Conservation (phyloP, 2,888 invertebrate species). For the Drosophila recens region DNA sequence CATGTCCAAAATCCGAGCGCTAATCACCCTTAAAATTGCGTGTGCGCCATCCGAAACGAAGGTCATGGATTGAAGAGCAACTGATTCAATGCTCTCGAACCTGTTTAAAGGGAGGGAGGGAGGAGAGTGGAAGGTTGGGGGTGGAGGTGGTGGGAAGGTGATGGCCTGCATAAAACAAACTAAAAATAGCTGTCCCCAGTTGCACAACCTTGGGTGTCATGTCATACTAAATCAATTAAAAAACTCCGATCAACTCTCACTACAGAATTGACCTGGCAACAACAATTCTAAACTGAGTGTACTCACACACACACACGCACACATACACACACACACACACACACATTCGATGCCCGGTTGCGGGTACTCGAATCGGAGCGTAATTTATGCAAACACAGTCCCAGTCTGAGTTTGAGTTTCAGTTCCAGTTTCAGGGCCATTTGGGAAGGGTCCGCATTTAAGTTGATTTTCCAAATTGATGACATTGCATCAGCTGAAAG, state of each 20-base stretch:
- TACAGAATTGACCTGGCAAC: slow-evolving; percentile 16
- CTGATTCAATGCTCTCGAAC: slow-evolving; percentile 23
- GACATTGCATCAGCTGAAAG: slow-evolving; percentile 68
- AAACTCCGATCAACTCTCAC: slow-evolving; percentile 25
- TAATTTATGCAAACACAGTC: slow-evolving; percentile 60
- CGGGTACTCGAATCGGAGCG: slow-evolving; percentile 20
- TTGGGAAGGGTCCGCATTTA: slow-evolving; percentile 32
- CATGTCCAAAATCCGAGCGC: slow-evolving; percentile 46
- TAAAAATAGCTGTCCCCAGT: slow-evolving; percentile 23
- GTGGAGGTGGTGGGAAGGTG: no score
- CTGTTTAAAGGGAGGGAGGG: slow-evolving; percentile 1
- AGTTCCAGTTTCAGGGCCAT: slow-evolving; percentile 2
- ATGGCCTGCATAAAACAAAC: slow-evolving; percentile 25
- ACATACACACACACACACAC: neutral
- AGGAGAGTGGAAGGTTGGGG: neutral
- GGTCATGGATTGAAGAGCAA: slow-evolving; percentile 53
- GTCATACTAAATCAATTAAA: slow-evolving; percentile 66
- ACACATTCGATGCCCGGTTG: slow-evolving; percentile 16
- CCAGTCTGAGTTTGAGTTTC: slow-evolving; percentile 1
- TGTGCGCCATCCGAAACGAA: slow-evolving; percentile 64
- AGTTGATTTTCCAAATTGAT: slow-evolving; percentile 77
- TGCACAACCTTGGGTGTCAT: slow-evolving; percentile 21
- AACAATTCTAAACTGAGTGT: neutral
- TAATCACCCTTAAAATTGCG: slow-evolving; percentile 79
- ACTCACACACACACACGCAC: slow-evolving; percentile 2